Evolutionary conservation across 2,797 vertebrate genomes (phyloP).

Genomic region (Manis pentadactyla): DNA sequence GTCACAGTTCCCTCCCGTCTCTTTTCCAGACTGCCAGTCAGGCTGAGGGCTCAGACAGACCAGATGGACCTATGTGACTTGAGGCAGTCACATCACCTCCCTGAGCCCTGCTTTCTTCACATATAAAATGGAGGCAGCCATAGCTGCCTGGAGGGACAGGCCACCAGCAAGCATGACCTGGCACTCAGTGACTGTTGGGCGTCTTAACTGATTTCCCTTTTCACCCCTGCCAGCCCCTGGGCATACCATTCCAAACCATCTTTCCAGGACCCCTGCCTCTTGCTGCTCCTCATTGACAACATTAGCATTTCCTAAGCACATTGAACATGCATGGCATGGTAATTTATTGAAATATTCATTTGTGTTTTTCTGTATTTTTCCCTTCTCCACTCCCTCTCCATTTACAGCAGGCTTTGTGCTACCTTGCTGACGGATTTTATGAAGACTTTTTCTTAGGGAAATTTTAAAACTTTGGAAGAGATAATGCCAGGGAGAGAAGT

Average conservation of each 20-base stretch:
- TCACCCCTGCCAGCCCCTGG: background rate
- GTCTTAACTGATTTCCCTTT: background rate
- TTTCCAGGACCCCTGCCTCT: background rate
- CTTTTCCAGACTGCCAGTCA: background rate
- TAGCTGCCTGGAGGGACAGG: background rate
- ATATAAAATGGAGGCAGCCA: background rate
- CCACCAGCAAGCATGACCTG: background rate
- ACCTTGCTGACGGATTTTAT: background rate
- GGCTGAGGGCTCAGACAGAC: background rate
- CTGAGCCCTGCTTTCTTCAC: background rate
- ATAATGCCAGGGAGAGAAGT: background rate
- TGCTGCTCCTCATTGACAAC: accelerated
- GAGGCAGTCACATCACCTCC: background rate
- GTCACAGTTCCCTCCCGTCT: background rate
- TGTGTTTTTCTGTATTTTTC: background rate
- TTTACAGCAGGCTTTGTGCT: background rate
- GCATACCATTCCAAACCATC: accelerated
- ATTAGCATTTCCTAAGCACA: background rate
- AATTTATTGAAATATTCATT: background rate
- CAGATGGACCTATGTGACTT: background rate
- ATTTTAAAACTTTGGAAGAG: background rate
- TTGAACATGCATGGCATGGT: background rate
- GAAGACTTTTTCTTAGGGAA: background rate
- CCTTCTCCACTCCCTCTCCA: background rate
- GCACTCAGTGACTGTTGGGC: background rate